A percentile compares a stretch with the other conserved stretches of the same genome.
phyloP scores from a whole-genome alignment of 2,797 vertebrate species.

The Sebastes jordani region DNA sequence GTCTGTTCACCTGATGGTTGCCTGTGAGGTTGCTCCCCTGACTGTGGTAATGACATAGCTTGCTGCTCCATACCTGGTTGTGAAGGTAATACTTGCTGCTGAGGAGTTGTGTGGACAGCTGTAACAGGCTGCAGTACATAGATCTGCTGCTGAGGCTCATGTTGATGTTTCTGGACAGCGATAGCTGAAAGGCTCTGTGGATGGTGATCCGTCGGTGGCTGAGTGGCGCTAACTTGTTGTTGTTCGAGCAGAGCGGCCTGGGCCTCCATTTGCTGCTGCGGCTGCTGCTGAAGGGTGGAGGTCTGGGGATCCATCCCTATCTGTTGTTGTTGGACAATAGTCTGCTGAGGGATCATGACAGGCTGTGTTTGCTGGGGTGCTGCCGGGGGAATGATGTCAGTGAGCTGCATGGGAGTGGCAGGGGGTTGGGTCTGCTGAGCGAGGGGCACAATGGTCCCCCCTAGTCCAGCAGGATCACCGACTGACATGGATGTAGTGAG shows the following conservation, averaged over 20 bases:
- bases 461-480: constrained; percentile 75
- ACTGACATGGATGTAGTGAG: constrained; percentile 73
- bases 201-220: constrained; percentile 69
- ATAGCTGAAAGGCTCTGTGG: constrained; percentile 65
- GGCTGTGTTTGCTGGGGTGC: constrained; percentile 75
- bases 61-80: constrained; percentile 66
- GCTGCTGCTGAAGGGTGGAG: constrained; percentile 68
- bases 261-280: constrained; percentile 71
- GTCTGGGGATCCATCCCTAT: constrained; percentile 72
- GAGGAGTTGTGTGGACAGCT: constrained; percentile 56
- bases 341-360: constrained; percentile 72
- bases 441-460: constrained; percentile 67
- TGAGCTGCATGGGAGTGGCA: constrained; percentile 75
- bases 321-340: constrained; percentile 79
- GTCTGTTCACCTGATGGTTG: constrained; percentile 64
- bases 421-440: constrained; percentile 76
- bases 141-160: constrained; percentile 70
- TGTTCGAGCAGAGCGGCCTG: constrained; percentile 64
- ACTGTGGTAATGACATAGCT: constrained; percentile 50
- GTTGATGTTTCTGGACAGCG: constrained; percentile 62
- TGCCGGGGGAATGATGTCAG: constrained; percentile 77
- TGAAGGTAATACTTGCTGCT: constrained; percentile 52
- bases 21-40: constrained; percentile 63
- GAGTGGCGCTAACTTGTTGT: constrained; percentile 62
- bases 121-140: constrained; percentile 60